phyloP scores from a whole-genome alignment of 1,140 invertebrate genomes.

The Aphelinus atriplicis region DNA sequence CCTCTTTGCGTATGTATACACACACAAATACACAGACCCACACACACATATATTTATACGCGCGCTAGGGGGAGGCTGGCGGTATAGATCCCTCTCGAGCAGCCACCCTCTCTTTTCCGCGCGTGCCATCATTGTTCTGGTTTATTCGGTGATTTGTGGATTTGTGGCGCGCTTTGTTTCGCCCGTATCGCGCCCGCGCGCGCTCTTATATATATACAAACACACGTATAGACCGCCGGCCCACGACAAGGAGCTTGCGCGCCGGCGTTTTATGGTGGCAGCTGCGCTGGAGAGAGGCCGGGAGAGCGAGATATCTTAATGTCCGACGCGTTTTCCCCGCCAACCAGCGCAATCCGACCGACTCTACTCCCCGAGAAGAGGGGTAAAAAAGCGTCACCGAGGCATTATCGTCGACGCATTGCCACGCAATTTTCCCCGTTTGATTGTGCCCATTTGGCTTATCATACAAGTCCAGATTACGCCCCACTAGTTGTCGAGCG shows the following conservation, averaged over 20 bases:
- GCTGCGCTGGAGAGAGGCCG: constrained; percentile 1
- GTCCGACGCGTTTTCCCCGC: background rate
- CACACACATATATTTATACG: background rate
- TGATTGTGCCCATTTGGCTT: no score
- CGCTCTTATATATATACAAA: background rate
- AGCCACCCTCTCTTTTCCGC: constrained; percentile 23
- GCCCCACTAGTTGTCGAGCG: no score
- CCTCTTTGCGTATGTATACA: constrained; percentile 32
- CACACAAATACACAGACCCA: background rate
- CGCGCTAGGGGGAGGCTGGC: background rate
- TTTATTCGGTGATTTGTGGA: constrained; percentile 67
- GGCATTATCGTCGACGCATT: no score
- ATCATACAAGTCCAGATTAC: no score
- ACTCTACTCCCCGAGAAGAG: no score
- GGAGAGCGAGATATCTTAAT: constrained; percentile 35
- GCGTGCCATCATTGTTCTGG: constrained; percentile 63
- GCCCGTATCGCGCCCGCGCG: constrained; percentile 6
- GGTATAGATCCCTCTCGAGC: constrained; percentile 23
- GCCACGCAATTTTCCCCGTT: no score
- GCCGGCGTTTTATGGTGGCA: constrained; percentile 27
- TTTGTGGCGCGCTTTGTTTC: constrained; percentile 48
- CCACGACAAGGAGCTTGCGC: background rate
- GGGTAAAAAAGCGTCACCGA: background rate
- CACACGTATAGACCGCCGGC: background rate
- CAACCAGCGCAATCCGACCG: no score